Evolutionary conservation across 2,888 invertebrate species (phyloP).

Genomic region (Acanthopleura granulata): DNA sequence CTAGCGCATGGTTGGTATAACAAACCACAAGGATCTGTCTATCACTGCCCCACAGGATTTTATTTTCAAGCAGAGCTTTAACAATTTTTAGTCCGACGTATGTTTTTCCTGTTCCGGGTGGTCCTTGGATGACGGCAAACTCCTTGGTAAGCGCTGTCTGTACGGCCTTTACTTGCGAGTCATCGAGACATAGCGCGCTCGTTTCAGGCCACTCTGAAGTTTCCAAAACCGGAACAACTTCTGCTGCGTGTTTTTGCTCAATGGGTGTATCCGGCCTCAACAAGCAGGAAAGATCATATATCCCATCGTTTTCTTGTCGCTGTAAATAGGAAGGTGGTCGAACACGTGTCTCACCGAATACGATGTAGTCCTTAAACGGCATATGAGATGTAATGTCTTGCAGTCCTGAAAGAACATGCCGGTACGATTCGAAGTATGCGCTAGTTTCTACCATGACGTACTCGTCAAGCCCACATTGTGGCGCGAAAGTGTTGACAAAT

Average conservation of each 20-base stretch:
- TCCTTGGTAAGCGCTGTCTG: conserved; percentile 60
- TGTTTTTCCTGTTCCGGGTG: conserved; percentile 91
- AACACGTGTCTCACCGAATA: conserved; percentile 38
- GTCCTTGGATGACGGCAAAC: conserved; percentile 72
- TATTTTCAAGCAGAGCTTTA: conserved; percentile 75
- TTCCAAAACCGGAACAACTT: conserved; percentile 22
- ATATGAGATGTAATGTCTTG: conserved; percentile 71
- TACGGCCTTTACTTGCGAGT: conserved; percentile 60
- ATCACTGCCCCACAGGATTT: conserved; percentile 62
- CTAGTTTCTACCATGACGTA: conserved; percentile 81
- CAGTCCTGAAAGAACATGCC: conserved; percentile 80
- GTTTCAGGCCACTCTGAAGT: conserved; percentile 51
- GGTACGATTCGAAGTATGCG: conserved; percentile 86
- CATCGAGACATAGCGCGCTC: conserved; percentile 50
- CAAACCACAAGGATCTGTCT: conserved; percentile 66
- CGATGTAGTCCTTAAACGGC: conserved; percentile 45
- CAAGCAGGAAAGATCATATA: background rate
- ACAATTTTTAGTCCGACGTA: conserved; percentile 83
- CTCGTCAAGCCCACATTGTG: conserved; percentile 26
- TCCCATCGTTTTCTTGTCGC: background rate
- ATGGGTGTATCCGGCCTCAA: background rate
- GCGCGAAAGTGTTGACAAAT: conserved; percentile 37
- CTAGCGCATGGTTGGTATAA: conserved; percentile 69
- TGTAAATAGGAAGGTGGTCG: conserved; percentile 43
- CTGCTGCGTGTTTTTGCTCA: background rate